Base-by-base conservation (phyloP, 53 echinoderm and acorn worm species). In the Temnopleurus reevesii region DNA sequence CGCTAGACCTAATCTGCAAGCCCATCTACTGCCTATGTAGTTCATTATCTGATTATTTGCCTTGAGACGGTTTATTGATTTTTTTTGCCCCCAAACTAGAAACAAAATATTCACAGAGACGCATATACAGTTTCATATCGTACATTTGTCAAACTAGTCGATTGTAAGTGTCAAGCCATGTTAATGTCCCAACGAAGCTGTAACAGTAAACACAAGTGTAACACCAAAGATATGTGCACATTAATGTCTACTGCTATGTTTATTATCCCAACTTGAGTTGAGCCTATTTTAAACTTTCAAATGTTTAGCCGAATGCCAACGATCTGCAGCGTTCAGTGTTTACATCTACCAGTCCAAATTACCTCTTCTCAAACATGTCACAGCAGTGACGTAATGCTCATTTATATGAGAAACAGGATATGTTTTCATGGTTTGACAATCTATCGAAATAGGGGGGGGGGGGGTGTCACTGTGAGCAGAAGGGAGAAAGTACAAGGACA, bases 281-380 rank as follows among this genome's bases (percentile, higher is more conserved):
- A 66, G 19, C 3, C 66, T 66, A 19, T 41, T 41, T 38, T 21
- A 21, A 38, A 66, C 19, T 21, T 29, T 19, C 41, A 30, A 38
- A 66, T 66, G 66, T 66, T 66, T 66, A 66, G 66, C 13, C n/a
- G 38, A 66, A 66, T 66, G 66, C n/a, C 66, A 66, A 41, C n/a
- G 66, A 66, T 41, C 66, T 41, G 7, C 4, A 19, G 41, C 35
- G 41, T 41, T 35, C 41, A 6, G 5, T 66, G 66, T 66, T 66
- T 66, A 66, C 38, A 34, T 64, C 34, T 13, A 31, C 38, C 8
- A 66, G 66, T 34, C 64, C n/a, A 19, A 66, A 41, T 25, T 55
- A 23, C 30, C 26, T 23, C 28, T 2, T 36, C 46, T 49, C 33
- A 77, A 26, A 4, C 5, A 38, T 25, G 9, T 80, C 36, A 7